Conservation (phyloP, 2,113 vertebrate genomes). For the Pogona vitticeps region DNA sequence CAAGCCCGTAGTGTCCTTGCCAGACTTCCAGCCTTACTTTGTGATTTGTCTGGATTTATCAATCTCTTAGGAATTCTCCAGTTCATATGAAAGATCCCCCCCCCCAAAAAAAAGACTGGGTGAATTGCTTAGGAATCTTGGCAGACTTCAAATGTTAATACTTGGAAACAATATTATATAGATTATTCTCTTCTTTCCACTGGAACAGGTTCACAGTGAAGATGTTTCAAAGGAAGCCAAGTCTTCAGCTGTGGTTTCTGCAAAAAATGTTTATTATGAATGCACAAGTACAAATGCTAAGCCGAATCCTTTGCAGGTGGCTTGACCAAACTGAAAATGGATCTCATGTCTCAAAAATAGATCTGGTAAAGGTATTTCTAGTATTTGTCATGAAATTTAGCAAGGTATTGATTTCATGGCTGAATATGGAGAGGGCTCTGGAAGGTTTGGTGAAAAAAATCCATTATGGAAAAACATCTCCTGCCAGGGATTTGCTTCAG, state of each 20-base stretch:
- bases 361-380: slow-evolving; percentile 4
- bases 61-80: neutral
- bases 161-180: neutral
- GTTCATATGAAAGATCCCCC: neutral
- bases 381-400: neutral
- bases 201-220: slow-evolving; percentile 9
- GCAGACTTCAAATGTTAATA: neutral
- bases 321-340: neutral
- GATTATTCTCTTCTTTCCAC: neutral
- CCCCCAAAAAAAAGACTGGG: neutral
- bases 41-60: neutral
- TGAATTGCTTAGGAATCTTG: neutral
- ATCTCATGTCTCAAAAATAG: neutral
- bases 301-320: neutral
- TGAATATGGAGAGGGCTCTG: neutral
- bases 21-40: neutral
- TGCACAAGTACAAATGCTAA: neutral
- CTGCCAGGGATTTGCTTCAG: neutral
- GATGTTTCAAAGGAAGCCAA: neutral
- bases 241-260: neutral
- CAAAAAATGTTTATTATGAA: neutral
- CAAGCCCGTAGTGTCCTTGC: neutral
- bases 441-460: neutral
- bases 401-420: neutral
- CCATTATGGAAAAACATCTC: neutral